Evolutionary conservation across 2,888 invertebrate genomes (phyloP).

Genomic region (Scaptodrosophila latifasciaeformis): DNA sequence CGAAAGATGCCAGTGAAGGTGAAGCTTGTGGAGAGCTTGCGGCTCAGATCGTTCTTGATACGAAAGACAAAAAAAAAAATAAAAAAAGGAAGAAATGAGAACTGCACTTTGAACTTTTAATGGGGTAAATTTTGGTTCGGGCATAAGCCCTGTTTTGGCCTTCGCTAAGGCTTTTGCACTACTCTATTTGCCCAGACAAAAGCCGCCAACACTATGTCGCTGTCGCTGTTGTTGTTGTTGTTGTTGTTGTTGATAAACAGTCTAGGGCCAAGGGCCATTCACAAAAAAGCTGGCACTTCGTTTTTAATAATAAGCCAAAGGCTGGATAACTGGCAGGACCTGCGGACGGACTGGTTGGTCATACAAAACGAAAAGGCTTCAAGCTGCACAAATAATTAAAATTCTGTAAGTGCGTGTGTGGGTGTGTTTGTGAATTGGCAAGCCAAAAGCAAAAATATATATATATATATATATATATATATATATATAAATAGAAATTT

Average conservation of each 20-base stretch:
- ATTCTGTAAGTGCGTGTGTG: too few relatives aligned
- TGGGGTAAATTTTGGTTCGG: conserved; percentile 25
- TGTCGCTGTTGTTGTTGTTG: background rate
- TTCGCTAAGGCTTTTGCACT: conserved; percentile 21
- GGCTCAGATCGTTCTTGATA: too few relatives aligned
- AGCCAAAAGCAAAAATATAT: too few relatives aligned
- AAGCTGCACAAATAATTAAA: conserved; percentile 59
- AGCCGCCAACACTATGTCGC: conserved; percentile 17
- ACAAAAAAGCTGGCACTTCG: conserved; percentile 29
- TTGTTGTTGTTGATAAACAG: conserved; percentile 5
- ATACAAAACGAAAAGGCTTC: conserved; percentile 27
- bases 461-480: too few relatives aligned
- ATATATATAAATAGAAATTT: too few relatives aligned
- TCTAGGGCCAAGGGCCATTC: conserved; percentile 21
- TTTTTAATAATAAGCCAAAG: conserved; percentile 25
- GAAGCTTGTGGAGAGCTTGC: too few relatives aligned
- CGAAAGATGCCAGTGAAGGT: background rate
- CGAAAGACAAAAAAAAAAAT: too few relatives aligned
- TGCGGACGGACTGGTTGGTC: conserved; percentile 7
- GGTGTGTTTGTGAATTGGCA: too few relatives aligned
- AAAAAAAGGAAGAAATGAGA: conserved; percentile 27
- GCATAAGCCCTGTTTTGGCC: too few relatives aligned
- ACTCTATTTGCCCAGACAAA: conserved; percentile 7
- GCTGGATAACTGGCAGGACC: conserved; percentile 14
- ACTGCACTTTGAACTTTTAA: conserved; percentile 45